Evolutionary conservation across 2,888 invertebrate genomes (phyloP).

Genomic region (Leucozona laternaria): DNA sequence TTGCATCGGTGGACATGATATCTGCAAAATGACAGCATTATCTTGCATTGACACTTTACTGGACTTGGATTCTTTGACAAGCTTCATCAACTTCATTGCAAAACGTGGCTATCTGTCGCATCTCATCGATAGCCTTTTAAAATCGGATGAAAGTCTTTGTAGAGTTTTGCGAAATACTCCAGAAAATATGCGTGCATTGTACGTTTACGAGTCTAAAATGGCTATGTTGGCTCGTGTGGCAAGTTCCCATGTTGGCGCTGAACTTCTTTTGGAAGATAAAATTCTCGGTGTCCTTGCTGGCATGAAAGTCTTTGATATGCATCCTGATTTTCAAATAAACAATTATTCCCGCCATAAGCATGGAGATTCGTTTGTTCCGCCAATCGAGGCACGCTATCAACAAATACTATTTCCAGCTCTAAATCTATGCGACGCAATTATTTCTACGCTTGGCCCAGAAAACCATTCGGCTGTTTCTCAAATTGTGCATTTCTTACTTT

Average conservation of each 20-base stretch:
- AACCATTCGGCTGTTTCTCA: conserved; percentile 93
- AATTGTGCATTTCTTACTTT: conserved; percentile 91
- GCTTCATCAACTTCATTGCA: conserved; percentile 87
- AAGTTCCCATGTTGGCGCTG: conserved; percentile 87
- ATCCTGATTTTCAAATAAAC: conserved; percentile 87
- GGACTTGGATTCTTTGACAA: conserved; percentile 89
- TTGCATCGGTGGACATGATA: conserved; percentile 94
- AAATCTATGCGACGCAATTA: conserved; percentile 91
- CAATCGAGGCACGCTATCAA: conserved; percentile 89
- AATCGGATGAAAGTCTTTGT: conserved; percentile 88
- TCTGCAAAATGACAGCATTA: conserved; percentile 94
- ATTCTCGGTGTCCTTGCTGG: conserved; percentile 87
- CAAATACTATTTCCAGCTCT: conserved; percentile 93
- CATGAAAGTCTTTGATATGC: conserved; percentile 89
- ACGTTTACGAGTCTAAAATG: conserved; percentile 95
- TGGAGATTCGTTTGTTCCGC: conserved; percentile 85
- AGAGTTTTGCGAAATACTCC: conserved; percentile 88
- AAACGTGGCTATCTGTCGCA: conserved; percentile 90
- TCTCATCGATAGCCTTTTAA: conserved; percentile 91
- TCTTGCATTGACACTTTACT: conserved; percentile 92
- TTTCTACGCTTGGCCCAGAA: conserved; percentile 92
- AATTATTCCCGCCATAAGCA: conserved; percentile 78
- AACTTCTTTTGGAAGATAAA: conserved; percentile 86
- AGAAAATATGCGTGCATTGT: conserved; percentile 89
- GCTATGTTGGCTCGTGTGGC: conserved; percentile 90